A percentile compares a stretch with the other conserved stretches of the same genome.
Conservation (phyloP, 23 tunicate species). For the Styela clava region DNA sequence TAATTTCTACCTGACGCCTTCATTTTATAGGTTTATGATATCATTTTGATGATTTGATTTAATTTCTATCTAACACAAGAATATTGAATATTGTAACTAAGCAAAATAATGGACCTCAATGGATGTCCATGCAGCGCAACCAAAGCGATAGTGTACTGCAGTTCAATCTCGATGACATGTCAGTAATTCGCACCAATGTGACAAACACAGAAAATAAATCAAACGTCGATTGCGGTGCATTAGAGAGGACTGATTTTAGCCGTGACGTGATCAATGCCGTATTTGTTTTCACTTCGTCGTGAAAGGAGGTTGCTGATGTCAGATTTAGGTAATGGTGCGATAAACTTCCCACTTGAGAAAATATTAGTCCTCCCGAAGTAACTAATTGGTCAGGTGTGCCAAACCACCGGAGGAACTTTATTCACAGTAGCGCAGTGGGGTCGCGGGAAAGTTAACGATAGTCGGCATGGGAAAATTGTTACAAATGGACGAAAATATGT, state of each 20-base stretch:
- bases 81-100: too few species aligned
- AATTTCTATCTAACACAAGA: too few species aligned
- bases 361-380: not conserved
- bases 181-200: too few species aligned
- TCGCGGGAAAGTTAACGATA: not conserved
- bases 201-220: too few species aligned
- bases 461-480: not conserved
- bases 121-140: too few species aligned
- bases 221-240: too few species aligned
- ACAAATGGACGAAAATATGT: not conserved
- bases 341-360: not conserved
- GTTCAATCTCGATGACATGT: too few species aligned
- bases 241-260: not conserved
- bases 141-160: too few species aligned
- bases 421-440: not conserved
- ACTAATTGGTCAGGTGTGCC: not conserved
- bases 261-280: not conserved
- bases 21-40: too few species aligned
- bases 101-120: too few species aligned
- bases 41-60: too few species aligned
- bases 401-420: not conserved
- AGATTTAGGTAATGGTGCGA: not conserved
- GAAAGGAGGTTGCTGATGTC: not conserved
- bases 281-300: not conserved
- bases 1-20: too few species aligned